Conservation (phyloP, 2,888 invertebrate genomes). For the Limnephilus lunatus region DNA sequence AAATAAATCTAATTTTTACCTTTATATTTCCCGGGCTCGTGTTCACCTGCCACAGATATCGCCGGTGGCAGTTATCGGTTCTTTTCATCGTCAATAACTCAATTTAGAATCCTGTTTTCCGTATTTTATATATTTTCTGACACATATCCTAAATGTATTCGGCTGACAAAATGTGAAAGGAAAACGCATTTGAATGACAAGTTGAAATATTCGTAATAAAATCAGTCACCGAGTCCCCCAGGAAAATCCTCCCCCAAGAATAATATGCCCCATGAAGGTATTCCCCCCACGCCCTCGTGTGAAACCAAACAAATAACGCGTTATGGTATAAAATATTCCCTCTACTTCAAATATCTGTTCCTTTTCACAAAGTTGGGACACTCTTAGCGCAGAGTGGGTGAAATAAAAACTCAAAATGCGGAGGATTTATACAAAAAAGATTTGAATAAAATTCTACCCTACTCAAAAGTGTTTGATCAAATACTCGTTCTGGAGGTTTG, state of each 20-base stretch:
- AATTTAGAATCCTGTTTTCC: constrained; percentile 35
- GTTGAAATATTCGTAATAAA: constrained; percentile 66
- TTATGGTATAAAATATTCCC: constrained; percentile 61
- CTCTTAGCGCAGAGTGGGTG: constrained; percentile 45
- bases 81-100: constrained; percentile 42
- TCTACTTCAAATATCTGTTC: constrained; percentile 50
- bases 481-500: constrained; percentile 47
- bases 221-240: constrained; percentile 59
- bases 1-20: not conserved
- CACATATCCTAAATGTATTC: constrained; percentile 58
- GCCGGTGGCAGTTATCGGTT: constrained; percentile 41
- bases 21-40: not conserved
- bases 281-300: constrained; percentile 64
- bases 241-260: constrained; percentile 54
- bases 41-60: constrained; percentile 19
- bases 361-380: constrained; percentile 45
- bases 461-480: constrained; percentile 54
- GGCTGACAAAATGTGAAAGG: constrained; percentile 61
- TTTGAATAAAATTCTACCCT: constrained; percentile 51
- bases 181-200: constrained; percentile 65
- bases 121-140: constrained; percentile 45
- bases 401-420: constrained; percentile 51
- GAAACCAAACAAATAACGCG: constrained; percentile 66
- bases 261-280: constrained; percentile 59
- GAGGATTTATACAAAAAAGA: constrained; percentile 48